phyloP scores from a whole-genome alignment of 64 coral and sea anemone species.

The Montipora cactus region DNA sequence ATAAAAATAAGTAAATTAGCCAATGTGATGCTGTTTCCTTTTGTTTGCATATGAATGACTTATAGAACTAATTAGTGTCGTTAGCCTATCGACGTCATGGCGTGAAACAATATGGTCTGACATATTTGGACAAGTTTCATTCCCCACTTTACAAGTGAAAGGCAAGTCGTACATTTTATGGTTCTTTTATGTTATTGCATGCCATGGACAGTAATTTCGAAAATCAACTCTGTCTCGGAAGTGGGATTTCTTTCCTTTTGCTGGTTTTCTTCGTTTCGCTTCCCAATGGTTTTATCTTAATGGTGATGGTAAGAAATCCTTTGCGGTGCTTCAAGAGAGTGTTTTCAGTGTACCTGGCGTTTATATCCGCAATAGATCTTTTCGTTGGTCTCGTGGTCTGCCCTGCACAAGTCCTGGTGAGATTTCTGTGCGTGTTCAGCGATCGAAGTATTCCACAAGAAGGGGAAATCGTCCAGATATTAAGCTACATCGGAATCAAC shows the following conservation, averaged over 20 bases:
- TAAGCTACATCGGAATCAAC: conserved; percentile 18
- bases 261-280: not conserved
- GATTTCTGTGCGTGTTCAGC: conserved; percentile 18
- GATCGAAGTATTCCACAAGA: not conserved
- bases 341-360: not conserved
- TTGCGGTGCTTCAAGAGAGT: conserved; percentile 5
- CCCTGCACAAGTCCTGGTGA: not conserved
- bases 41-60: no score
- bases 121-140: no score
- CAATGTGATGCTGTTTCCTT: no score
- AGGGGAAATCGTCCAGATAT: not conserved
- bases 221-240: not conserved
- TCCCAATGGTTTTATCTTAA: not conserved
- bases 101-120: no score
- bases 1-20: no score
- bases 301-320: not conserved
- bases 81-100: no score
- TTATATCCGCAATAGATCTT: not conserved
- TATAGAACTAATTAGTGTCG: no score
- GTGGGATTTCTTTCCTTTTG: not conserved
- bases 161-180: no score
- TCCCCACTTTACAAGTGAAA: no score
- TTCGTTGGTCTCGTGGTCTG: not conserved
- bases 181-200: no score
- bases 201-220: not conserved